Percentiles rank a stretch among this genome's conserved stretches.
Evolutionary conservation across 2,888 invertebrate genomes (phyloP).

Genomic region (Drosophila testacea): DNA sequence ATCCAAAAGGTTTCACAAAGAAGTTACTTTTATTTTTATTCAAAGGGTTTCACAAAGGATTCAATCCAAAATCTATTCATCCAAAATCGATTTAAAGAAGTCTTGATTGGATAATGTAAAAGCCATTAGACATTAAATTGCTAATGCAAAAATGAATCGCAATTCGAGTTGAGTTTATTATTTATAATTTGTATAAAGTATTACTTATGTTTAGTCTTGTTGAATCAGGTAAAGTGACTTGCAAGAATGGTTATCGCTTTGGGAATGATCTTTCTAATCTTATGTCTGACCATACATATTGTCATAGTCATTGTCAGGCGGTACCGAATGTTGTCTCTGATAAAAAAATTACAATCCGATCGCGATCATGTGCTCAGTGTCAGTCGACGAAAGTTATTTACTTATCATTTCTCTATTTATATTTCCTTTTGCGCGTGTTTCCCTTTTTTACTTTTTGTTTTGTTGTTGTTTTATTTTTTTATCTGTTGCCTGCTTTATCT

Average conservation of each 20-base stretch:
- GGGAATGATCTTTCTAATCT: conserved; percentile 12
- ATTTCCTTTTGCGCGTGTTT: conserved; percentile 18
- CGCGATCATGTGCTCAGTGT: conserved; percentile 58
- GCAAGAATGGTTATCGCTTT: conserved; percentile 27
- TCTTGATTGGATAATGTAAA: background rate
- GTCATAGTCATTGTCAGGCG: conserved; percentile 33
- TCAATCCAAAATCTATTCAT: too few species aligned
- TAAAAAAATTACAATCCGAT: conserved; percentile 35
- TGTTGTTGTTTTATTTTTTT: conserved; percentile 1
- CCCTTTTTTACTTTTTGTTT: background rate
- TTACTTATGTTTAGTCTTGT: background rate
- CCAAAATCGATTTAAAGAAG: background rate
- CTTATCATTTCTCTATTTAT: conserved; percentile 33
- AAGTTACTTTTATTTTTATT: too few species aligned
- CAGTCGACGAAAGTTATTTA: conserved; percentile 43
- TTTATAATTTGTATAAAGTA: background rate
- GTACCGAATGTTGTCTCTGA: conserved; percentile 15
- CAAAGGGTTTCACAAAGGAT: too few species aligned
- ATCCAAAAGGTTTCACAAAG: too few species aligned
- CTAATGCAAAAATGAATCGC: background rate
- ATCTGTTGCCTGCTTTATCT: conserved; percentile 34
- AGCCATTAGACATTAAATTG: background rate
- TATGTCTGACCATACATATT: background rate
- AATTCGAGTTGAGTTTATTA: background rate
- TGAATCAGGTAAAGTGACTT: conserved; percentile 30